Evolutionary conservation across 2,113 vertebrate species (phyloP), one percentile per base, ranked within the genome.

Genomic region (Ondatra zibethicus): DNA sequence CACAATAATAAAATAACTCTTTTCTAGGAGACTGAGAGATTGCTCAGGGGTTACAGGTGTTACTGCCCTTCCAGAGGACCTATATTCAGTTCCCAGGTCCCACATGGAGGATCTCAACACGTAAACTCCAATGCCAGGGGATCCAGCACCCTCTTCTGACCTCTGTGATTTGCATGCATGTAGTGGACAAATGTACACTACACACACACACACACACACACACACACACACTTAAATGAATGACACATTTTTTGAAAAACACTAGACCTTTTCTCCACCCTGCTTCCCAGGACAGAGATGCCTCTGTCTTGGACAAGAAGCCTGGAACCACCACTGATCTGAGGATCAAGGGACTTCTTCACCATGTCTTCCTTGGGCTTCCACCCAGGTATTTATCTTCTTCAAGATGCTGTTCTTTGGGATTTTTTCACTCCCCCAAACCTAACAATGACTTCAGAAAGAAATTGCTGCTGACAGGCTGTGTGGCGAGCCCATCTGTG

Each of bases 361-460:
- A 11, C n/a, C 4, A 1, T 21, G 27, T 12, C 23, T 50, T 42
- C 70, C 58, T 55, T 63, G 58, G n/a, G 81, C 47, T 88, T 85
- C 55, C 61, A 52, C 25, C 4, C 13, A 81, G 36, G 77, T 5
- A 10, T 72, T 80, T 89, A 14, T 78, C 82, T 96, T 91, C 61
- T 47, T 47, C 72, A 90, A 81, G 75, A 80, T 11, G 13, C 80
- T 92, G 17, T 76, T 77, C 70, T 42, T 76, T 0, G 13, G 25
- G 52, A 73, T 76, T 72, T 94, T 96, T 96, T 75, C 72, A 52
- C 88, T 68, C 36, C 6, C 63, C 63, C 78, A 94, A 91, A 66
- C 50, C 12, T 76, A 93, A 91, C 63, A 52, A 70, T 73, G 25
- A 75, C 29, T 94, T 96, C 55, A 55, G 80, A 42, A 80, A 85